These are phyloP conservation scores for Galeruca laticollis DNA, from an alignment of 2,888 invertebrate species.

Conservation along the genomic window DNA sequence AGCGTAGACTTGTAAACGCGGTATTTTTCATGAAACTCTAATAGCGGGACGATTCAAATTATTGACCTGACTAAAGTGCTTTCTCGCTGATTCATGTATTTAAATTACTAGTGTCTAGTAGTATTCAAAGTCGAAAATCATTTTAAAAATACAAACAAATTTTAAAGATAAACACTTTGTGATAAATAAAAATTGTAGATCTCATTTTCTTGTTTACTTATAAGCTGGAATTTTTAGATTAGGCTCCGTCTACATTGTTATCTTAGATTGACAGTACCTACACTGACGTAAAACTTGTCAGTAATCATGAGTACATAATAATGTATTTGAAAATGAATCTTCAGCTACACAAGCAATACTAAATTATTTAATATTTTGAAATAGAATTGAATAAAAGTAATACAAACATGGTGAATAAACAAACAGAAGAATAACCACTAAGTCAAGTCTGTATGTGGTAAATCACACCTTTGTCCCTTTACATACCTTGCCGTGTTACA, in stretches of 20 bases:
- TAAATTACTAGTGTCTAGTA: neutral
- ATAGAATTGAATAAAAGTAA: too few relatives aligned
- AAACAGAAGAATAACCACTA: too few relatives aligned
- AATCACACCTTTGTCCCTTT: too few relatives aligned
- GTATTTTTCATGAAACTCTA: constrained; percentile 58
- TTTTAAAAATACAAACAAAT: neutral
- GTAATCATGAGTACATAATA: too few relatives aligned
- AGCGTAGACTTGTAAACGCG: constrained; percentile 61
- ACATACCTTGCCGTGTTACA: too few relatives aligned
- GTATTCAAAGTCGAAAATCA: neutral
- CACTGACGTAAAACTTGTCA: too few relatives aligned
- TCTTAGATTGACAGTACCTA: neutral
- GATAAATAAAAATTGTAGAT: neutral
- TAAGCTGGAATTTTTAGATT: neutral
- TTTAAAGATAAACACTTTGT: neutral
- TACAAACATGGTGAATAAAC: too few relatives aligned
- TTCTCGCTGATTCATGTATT: constrained; percentile 8
- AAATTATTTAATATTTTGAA: too few relatives aligned
- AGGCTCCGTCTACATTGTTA: neutral
- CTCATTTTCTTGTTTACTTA: neutral
- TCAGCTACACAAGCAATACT: too few relatives aligned
- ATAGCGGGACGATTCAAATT: constrained; percentile 60
- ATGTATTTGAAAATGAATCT: too few relatives aligned
- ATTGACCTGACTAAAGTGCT: constrained; percentile 5
- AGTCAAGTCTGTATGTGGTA: too few relatives aligned